A percentile compares a stretch with the other conserved stretches of the same genome.
phyloP scores from a whole-genome alignment of 1,140 invertebrate genomes.

The Leptinotarsa texana region DNA sequence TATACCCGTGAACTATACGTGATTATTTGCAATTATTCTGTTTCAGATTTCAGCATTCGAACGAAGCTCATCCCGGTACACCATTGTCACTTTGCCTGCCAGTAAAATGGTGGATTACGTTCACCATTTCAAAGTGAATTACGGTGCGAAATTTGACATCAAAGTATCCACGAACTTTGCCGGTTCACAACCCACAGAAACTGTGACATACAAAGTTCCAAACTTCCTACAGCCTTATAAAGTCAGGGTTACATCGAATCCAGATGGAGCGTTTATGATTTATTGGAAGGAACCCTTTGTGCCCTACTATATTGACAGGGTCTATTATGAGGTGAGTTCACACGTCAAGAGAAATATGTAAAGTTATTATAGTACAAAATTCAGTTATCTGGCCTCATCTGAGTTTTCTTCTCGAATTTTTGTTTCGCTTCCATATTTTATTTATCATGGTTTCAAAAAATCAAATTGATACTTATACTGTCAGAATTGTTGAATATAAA shows the following conservation, averaged over 20 bases:
- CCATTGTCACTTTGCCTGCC: slow-evolving; percentile 28
- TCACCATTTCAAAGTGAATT: slow-evolving; percentile 34
- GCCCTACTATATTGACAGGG: slow-evolving; percentile 38
- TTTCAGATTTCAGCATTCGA: slow-evolving; percentile 34
- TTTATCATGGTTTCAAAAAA: too few relatives aligned
- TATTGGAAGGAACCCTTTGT: slow-evolving; percentile 48
- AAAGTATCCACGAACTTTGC: slow-evolving; percentile 43
- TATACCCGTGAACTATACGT: too few relatives aligned
- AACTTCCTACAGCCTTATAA: slow-evolving; percentile 44
- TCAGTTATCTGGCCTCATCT: too few relatives aligned
- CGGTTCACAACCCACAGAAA: slow-evolving; percentile 35
- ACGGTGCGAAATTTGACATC: slow-evolving; percentile 39
- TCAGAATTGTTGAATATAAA: too few relatives aligned
- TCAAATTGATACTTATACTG: too few relatives aligned
- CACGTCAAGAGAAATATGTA: too few relatives aligned
- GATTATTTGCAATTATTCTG: not conserved
- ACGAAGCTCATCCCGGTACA: slow-evolving; percentile 21
- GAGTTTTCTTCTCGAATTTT: too few relatives aligned
- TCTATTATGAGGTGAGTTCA: slow-evolving; percentile 42
- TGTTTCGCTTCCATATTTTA: too few relatives aligned
- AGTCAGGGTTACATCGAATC: slow-evolving; percentile 40
- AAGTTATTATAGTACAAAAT: too few relatives aligned
- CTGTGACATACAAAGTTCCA: slow-evolving; percentile 39
- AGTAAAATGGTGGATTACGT: slow-evolving; percentile 28
- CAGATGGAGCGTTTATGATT: slow-evolving; percentile 42